phyloP scores from a whole-genome alignment of 2,888 invertebrate species.

The Palloptera scutellata region DNA sequence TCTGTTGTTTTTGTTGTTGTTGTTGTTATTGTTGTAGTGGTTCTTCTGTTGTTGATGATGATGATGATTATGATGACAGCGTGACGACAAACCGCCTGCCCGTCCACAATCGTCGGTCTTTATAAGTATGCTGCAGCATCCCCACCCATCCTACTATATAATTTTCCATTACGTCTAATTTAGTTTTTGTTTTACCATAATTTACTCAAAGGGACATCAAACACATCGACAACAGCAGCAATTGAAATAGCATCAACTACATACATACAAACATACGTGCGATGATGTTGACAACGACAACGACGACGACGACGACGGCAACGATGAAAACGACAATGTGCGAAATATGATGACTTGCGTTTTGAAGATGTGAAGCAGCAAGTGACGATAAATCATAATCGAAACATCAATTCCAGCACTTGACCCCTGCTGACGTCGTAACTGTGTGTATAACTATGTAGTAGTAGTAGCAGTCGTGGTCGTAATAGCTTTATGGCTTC shows the following conservation, averaged over 20 bases:
- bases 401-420: constrained; percentile 64
- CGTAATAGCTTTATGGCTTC: no score
- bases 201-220: constrained; percentile 49
- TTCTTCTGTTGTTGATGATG: constrained; percentile 44
- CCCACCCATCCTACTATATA: constrained; percentile 1
- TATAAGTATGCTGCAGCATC: constrained; percentile 23
- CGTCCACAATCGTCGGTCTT: no score
- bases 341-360: constrained; percentile 44
- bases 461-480: no score
- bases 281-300: no score
- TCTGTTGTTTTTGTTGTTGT: constrained; percentile 28
- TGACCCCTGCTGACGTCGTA: constrained; percentile 54
- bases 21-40: constrained; percentile 27
- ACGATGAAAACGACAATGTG: no score
- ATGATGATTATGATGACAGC: constrained; percentile 59
- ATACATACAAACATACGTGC: not conserved
- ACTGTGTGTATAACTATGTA: not conserved
- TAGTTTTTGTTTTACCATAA: constrained; percentile 50
- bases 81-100: constrained; percentile 45
- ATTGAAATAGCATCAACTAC: constrained; percentile 7
- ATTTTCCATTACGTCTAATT: constrained; percentile 43
- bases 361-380: constrained; percentile 33
- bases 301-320: no score
- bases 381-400: constrained; percentile 63
- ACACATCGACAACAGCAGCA: constrained; percentile 48